Percentiles rank a stretch among this genome's conserved stretches.
Evolutionary conservation across 2,797 vertebrate species (phyloP).

Genomic region (Malurus leucopterus): DNA sequence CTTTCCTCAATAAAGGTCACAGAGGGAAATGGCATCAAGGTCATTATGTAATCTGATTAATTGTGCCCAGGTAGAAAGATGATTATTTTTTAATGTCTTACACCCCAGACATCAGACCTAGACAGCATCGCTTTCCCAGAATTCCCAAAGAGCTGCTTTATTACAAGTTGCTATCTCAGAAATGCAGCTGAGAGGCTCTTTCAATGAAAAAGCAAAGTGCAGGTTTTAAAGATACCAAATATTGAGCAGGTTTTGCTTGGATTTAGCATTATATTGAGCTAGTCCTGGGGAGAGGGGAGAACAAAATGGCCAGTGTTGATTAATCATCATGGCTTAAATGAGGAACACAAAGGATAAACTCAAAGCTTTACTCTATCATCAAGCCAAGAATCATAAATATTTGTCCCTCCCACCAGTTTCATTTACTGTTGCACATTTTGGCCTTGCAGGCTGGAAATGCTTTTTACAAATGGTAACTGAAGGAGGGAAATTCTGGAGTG

Average conservation of each 20-base stretch:
- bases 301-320: neutral
- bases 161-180: neutral
- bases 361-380: neutral
- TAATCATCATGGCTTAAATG: neutral
- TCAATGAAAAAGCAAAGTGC: neutral
- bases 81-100: neutral
- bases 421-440: neutral
- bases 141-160: neutral
- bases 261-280: neutral
- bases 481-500: neutral
- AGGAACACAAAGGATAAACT: neutral
- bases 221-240: neutral
- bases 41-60: conserved; percentile 9
- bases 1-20: neutral
- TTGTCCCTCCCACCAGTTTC: neutral
- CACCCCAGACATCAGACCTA: neutral
- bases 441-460: neutral
- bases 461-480: too few relatives aligned
- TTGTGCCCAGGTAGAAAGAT: conserved; percentile 1
- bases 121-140: neutral
- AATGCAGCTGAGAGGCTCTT: neutral
- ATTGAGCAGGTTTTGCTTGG: neutral
- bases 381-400: neutral
- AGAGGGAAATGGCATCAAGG: neutral
- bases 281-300: neutral